Base-by-base conservation (phyloP, 2,888 invertebrate genomes). In the Argyresthia goedartella region DNA sequence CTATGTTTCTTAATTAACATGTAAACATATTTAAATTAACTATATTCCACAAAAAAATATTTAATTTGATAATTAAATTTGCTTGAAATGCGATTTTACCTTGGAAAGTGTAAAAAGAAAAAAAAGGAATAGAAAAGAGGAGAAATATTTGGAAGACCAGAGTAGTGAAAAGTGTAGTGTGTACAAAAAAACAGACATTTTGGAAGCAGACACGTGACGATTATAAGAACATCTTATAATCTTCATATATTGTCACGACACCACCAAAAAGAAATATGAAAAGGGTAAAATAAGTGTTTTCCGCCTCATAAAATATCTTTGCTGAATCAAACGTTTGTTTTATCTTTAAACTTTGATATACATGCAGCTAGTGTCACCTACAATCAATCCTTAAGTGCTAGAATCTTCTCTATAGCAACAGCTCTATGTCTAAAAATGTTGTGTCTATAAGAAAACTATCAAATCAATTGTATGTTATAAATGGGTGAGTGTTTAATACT, bases 41-140 rank as follows among this genome's bases (percentile, higher is more conserved):
- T 65, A 65, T 68, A 63, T 69, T 69, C 73, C 71, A 73, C 64
- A 67, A 68, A 67, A n/a, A 66, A 61, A 67, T 63, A 15, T 68
- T 64, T 66, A 58, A 62, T 66, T 59, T 60, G 76, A 84, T 81
- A 81, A 67, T 80, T 85, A 85, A 86, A 86, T 85, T 85, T 86
- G 85, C 85, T 86, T 85, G 84, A 76, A 63, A 67, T 60, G 56
- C 55, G 56, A 67, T 61, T n/a, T n/a, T n/a, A 66, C 66, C 62
- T 50, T 33, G 48, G 14, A 34, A 42, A 49, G 35, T 49, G 13
- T 33, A 41, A 52, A 53, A 56, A 55, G 42, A 53, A 56, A 58
- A 41, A 54, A 56, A 56, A 56, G 52, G 42, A 59, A 62, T 56
- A 58, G 50, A 52, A 50, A 57, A 62, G 55, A 25, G 6, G 57